Base-by-base conservation (phyloP, 2,113 vertebrate genomes). In the Smithornis capensis region DNA sequence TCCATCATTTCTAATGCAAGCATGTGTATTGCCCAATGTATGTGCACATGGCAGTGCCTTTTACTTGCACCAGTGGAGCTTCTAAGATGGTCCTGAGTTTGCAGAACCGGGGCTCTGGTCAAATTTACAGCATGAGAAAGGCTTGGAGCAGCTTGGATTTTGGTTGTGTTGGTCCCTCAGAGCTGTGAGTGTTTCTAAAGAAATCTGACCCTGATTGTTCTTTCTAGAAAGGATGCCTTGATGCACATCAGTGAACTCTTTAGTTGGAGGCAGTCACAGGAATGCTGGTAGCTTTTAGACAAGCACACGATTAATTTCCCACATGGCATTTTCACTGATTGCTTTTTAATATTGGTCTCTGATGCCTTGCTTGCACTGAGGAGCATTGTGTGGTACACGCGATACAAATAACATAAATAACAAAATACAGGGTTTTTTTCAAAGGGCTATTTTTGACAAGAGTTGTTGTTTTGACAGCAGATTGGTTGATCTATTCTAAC, bases 401-500 rank as follows among this genome's bases (percentile, higher is more conserved):
- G 0, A 42, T 52, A 45, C 85, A 84, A 78, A 88, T 73, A 90
- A 69, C 92, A 90, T 76, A n/a, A n/a, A n/a, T n/a, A n/a, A n/a
- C n/a, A n/a, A n/a, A n/a, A n/a, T 90, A 29, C 83, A 89, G 95
- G 55, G 24, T 90, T 93, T 95, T 94, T 89, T 96, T 96, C 85
- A 78, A 40, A 59, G 83, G 86, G 83, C 90, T 96, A 91, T 86
- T 96, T 97, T 94, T 89, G 92, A 62, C 28, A 80, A 87, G 74
- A 69, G 95, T 87, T 76, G 83, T 60, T 92, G 78, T 71, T 85
- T 64, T 78, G 79, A 80, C 60, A 90, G 93, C 87, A 89, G 89
- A 95, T 97, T 40, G 4, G 95, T 97, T 44, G 60, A 96, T 98
- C 97, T 96, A 50, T 93, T 92, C 77, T 27, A 82, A 42, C 80